phyloP scores from a whole-genome alignment of 2,113 vertebrate genomes.

The Romanogobio albipinnatus region DNA sequence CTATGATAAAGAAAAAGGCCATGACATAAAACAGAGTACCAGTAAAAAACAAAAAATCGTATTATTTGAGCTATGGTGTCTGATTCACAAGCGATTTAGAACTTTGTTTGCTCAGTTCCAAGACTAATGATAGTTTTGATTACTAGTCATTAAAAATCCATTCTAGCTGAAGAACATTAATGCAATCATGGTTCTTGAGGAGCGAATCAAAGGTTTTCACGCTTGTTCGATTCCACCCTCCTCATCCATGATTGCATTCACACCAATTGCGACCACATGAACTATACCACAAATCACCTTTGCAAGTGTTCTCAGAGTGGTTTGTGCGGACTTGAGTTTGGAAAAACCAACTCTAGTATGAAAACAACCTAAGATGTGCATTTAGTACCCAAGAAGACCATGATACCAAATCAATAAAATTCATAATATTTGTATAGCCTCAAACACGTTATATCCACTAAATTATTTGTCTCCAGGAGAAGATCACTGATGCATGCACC shows the following conservation, averaged over 20 bases:
- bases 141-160: constrained; percentile 27
- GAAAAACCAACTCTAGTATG: neutral
- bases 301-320: neutral
- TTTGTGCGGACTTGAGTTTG: neutral
- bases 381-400: neutral
- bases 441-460: neutral
- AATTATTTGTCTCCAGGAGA: constrained; percentile 25
- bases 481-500: constrained; percentile 20
- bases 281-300: neutral
- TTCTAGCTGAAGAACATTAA: constrained; percentile 9
- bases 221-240: neutral
- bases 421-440: constrained; percentile 10
- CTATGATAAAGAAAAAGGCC: neutral
- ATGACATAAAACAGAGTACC: neutral
- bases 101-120: neutral
- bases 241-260: constrained; percentile 7
- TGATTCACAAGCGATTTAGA: neutral
- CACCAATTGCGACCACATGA: neutral
- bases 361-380: constrained; percentile 8
- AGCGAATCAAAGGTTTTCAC: neutral
- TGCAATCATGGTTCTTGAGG: neutral
- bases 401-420: constrained; percentile 15
- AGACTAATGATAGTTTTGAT: constrained; percentile 21
- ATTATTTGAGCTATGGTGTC: constrained; percentile 5
- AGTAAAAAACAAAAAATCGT: neutral